Evolutionary conservation across 2,888 invertebrate genomes (phyloP).

Genomic region (Didymodactylos carnosus): DNA sequence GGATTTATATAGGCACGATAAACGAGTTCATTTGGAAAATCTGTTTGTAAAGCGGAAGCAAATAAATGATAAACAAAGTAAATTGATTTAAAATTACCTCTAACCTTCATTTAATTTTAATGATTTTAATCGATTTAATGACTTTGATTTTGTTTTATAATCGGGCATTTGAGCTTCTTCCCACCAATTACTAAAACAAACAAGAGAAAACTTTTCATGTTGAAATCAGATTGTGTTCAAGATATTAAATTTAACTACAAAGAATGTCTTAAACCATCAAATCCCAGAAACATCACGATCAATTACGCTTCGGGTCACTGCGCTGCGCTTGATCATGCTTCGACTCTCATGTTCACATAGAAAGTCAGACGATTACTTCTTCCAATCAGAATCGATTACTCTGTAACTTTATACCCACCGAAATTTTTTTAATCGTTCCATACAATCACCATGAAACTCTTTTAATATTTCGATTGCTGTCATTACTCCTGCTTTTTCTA

Average conservation of each 20-base stretch:
- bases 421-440: conserved; percentile 13
- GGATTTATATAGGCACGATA: conserved; percentile 6
- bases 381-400: background rate
- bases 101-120: background rate
- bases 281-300: too few relatives aligned
- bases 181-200: background rate
- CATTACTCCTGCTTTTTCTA: conserved; percentile 11
- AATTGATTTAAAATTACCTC: background rate
- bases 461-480: conserved; percentile 14
- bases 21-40: conserved; percentile 6
- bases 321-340: too few relatives aligned
- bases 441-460: conserved; percentile 11
- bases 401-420: background rate
- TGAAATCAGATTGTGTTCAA: too few relatives aligned
- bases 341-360: background rate
- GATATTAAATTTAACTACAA: too few relatives aligned
- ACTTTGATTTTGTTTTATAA: background rate
- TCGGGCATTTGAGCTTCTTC: background rate
- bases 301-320: too few relatives aligned
- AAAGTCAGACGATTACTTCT: background rate
- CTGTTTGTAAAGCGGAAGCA: background rate
- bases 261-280: too few relatives aligned
- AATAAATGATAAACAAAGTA: background rate
- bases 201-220: too few relatives aligned
- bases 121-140: background rate